These are phyloP conservation scores for Heteromormyrus szaboi DNA, from an alignment of 2,797 vertebrate species.

Conservation along the genomic window DNA sequence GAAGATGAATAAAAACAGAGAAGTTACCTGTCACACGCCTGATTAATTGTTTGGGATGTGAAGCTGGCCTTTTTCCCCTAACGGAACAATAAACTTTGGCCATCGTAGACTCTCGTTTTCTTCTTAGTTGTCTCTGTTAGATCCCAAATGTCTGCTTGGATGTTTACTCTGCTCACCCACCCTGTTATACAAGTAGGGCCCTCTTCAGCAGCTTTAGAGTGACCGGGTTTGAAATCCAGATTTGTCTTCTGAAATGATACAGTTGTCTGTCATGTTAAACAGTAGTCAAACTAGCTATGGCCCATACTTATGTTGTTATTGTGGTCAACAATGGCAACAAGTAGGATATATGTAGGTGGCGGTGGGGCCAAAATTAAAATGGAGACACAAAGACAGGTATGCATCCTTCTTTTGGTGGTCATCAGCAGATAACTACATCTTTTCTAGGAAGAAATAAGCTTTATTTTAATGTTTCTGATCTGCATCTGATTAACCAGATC, in stretches of 20 bases:
- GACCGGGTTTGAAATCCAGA: not conserved
- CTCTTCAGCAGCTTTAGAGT: not conserved
- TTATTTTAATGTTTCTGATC: not conserved
- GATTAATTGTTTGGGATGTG: not conserved
- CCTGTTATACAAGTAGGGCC: not conserved
- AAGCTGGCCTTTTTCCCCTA: not conserved
- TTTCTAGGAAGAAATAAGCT: not conserved
- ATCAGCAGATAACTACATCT: not conserved
- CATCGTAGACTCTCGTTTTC: not conserved
- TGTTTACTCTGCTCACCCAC: not conserved
- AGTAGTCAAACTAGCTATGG: not conserved
- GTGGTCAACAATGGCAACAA: not conserved
- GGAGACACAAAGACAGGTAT: not conserved
- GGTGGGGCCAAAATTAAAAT: not conserved
- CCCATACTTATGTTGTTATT: not conserved
- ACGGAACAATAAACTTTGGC: not conserved
- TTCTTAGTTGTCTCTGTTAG: not conserved
- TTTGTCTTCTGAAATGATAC: not conserved
- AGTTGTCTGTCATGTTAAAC: not conserved
- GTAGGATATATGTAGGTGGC: not conserved
- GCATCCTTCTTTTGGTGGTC: not conserved
- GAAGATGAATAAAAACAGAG: not conserved
- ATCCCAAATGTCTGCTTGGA: not conserved
- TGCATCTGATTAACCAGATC: not conserved
- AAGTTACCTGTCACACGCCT: not conserved